phyloP scores from a whole-genome alignment of 2,888 invertebrate genomes.

The Campoplex nolae region DNA sequence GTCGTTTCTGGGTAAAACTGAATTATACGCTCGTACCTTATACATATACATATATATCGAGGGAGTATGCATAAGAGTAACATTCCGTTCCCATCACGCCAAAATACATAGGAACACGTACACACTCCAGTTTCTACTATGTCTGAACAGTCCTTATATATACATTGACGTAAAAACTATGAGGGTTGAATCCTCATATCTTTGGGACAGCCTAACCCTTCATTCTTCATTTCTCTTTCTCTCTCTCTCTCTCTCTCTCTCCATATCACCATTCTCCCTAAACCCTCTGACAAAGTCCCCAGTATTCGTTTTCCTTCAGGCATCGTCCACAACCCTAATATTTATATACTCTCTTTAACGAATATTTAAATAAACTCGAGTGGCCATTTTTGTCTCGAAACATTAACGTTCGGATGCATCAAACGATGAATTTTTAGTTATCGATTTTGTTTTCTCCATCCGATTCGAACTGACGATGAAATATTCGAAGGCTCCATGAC shows the following conservation, averaged over 20 bases:
- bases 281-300: conserved; percentile 45
- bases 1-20: conserved; percentile 82
- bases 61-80: conserved; percentile 52
- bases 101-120: conserved; percentile 36
- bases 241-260: not conserved
- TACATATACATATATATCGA: conserved; percentile 64
- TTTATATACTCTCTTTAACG: conserved; percentile 14
- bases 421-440: not conserved
- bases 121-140: conserved; percentile 16
- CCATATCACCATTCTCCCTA: conserved; percentile 39
- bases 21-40: conserved; percentile 78
- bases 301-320: conserved; percentile 51
- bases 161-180: conserved; percentile 22
- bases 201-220: conserved; percentile 62
- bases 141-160: conserved; percentile 34
- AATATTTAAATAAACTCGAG: not conserved
- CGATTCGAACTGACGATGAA: not conserved
- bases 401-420: not conserved
- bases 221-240: conserved; percentile 48
- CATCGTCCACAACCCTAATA: not conserved
- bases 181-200: conserved; percentile 47
- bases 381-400: not conserved
- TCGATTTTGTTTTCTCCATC: not conserved
- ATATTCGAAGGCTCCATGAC: not conserved
- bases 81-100: conserved; percentile 68